Conservation (phyloP, 2,888 invertebrate species). For the Atherix ibis region DNA sequence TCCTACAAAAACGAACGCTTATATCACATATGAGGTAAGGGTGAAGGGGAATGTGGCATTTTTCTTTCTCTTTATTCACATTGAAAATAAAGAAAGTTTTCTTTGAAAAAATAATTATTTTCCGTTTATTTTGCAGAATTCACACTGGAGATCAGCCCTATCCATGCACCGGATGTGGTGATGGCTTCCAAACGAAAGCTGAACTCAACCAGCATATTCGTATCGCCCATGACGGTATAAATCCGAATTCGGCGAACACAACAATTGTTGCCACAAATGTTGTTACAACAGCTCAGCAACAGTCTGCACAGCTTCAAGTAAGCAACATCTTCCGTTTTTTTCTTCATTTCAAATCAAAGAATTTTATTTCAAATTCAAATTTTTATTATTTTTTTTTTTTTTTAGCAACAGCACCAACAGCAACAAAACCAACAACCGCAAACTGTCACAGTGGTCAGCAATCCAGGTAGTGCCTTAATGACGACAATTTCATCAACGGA, state of each 20-base stretch:
- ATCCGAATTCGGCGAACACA: slow-evolving; percentile 31
- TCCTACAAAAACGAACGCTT: slow-evolving; percentile 66
- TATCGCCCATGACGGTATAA: slow-evolving; percentile 35
- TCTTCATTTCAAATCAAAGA: neutral
- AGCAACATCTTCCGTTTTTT: slow-evolving; percentile 4
- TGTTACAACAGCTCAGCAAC: slow-evolving; percentile 17
- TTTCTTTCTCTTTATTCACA: too few relatives aligned
- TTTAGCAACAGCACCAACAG: slow-evolving; percentile 14
- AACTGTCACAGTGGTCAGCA: slow-evolving; percentile 32
- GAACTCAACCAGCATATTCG: slow-evolving; percentile 54
- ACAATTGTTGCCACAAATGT: slow-evolving; percentile 22
- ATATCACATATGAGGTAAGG: slow-evolving; percentile 62
- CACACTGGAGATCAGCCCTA: slow-evolving; percentile 61
- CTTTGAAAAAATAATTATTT: slow-evolving; percentile 9
- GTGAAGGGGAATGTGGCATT: too few relatives aligned
- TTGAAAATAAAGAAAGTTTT: neutral
- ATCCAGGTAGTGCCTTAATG: slow-evolving; percentile 28
- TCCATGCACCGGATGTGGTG: slow-evolving; percentile 59
- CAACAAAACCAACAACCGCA: slow-evolving; percentile 22
- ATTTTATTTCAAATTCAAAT: neutral
- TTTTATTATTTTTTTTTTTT: slow-evolving; percentile 1
- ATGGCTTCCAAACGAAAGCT: slow-evolving; percentile 54
- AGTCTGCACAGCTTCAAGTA: slow-evolving; percentile 10
- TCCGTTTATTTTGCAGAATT: slow-evolving; percentile 32
- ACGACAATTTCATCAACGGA: slow-evolving; percentile 29